These are phyloP conservation scores for Stratiolaelaps scimitus DNA, from an alignment of 1,140 invertebrate species.

Conservation along the genomic window DNA sequence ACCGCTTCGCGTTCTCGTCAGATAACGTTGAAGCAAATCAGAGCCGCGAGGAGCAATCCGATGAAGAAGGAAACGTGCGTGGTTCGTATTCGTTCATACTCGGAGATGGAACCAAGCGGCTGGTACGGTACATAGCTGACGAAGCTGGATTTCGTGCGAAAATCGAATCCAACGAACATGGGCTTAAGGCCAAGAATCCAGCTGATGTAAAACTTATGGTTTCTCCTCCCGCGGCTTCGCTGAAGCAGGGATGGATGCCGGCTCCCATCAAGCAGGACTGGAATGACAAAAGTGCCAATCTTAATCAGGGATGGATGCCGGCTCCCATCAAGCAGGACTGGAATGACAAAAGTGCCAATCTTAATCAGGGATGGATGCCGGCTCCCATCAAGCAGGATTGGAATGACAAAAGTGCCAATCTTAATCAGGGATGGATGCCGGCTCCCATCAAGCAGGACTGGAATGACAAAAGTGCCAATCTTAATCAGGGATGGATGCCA, in stretches of 20 bases:
- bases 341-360: no score
- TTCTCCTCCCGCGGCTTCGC: background rate
- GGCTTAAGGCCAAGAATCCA: slow-evolving; percentile 15
- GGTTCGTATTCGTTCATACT: slow-evolving; percentile 31
- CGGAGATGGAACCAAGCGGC: slow-evolving; percentile 25
- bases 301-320: background rate
- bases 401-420: no score
- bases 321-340: no score
- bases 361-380: no score
- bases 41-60: slow-evolving; percentile 30
- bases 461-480: no score
- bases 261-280: no score
- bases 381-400: no score
- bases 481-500: no score
- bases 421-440: no score
- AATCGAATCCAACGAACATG: slow-evolving; percentile 31
- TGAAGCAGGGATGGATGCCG: no score
- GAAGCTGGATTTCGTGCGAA: slow-evolving; percentile 31
- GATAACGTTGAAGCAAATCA: slow-evolving; percentile 30
- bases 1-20: slow-evolving; percentile 22
- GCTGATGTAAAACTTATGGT: slow-evolving; percentile 18
- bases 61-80: slow-evolving; percentile 30
- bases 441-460: no score
- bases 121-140: slow-evolving; percentile 35
- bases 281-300: background rate